Percentiles rank a stretch among this genome's conserved stretches.
phyloP scores from a whole-genome alignment of 2,888 invertebrate species.

The Cosmia trapezina region DNA sequence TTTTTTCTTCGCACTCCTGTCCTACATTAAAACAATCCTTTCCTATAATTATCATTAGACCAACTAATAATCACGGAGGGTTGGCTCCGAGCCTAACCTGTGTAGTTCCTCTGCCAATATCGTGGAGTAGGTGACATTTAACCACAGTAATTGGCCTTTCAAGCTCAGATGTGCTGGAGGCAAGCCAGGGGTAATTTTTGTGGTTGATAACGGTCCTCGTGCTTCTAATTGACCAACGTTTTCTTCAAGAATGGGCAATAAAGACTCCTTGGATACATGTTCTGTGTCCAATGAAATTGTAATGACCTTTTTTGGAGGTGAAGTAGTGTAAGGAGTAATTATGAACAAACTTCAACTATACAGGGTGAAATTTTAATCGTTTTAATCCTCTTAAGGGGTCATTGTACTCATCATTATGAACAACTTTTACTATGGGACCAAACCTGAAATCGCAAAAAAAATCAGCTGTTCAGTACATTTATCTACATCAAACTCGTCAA shows the following conservation, averaged over 20 bases:
- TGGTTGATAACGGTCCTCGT: conserved; percentile 52
- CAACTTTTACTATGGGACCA: too few relatives aligned
- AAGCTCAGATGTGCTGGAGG: conserved; percentile 72
- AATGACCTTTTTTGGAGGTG: conserved; percentile 2
- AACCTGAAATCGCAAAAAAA: too few relatives aligned
- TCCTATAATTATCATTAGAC: conserved; percentile 49
- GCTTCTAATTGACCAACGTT: conserved; percentile 50
- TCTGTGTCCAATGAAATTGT: background rate
- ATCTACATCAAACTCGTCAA: too few relatives aligned
- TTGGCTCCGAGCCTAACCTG: conserved; percentile 78
- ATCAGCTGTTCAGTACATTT: too few relatives aligned
- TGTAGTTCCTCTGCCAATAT: conserved; percentile 73
- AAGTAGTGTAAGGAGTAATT: background rate
- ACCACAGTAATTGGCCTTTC: conserved; percentile 73
- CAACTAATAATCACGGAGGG: conserved; percentile 62
- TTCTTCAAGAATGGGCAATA: conserved; percentile 44
- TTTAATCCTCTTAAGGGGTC: too few relatives aligned
- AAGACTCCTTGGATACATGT: conserved; percentile 18
- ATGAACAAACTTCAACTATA: background rate
- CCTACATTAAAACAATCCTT: background rate
- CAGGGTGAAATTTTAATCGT: too few relatives aligned
- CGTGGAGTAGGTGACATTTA: conserved; percentile 70
- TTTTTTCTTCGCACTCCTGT: background rate
- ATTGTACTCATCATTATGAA: too few relatives aligned
- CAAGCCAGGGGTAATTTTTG: conserved; percentile 69